phyloP scores from a whole-genome alignment of 1,140 invertebrate genomes.

The Diorhabda sublineata region DNA sequence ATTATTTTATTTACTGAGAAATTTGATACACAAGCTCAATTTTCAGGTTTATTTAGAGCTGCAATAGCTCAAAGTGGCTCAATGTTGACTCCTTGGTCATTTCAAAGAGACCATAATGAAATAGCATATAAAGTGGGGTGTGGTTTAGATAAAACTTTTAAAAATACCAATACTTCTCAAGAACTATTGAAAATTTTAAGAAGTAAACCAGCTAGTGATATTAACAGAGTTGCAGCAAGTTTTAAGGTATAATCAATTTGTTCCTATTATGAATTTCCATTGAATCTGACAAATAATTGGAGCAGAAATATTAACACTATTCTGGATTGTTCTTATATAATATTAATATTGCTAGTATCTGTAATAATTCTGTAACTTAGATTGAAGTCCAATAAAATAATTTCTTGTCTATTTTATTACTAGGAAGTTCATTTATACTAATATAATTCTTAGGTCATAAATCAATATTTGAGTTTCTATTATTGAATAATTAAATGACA shows the following conservation, averaged over 20 bases:
- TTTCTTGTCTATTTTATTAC: no score
- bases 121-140: conserved; percentile 13
- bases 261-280: not conserved
- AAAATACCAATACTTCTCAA: conserved; percentile 11
- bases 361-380: no score
- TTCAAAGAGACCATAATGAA: conserved; percentile 12
- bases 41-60: conserved; percentile 23
- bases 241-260: conserved; percentile 1
- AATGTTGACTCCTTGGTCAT: conserved; percentile 15
- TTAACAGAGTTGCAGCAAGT: conserved; percentile 12
- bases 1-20: no score
- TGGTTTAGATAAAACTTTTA: conserved; percentile 16
- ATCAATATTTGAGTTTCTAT: no score
- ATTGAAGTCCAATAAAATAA: no score
- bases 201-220: conserved; percentile 13
- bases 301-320: no score
- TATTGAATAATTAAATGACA: no score
- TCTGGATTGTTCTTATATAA: no score
- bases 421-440: no score
- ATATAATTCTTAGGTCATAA: no score
- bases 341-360: no score
- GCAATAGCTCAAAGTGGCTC: conserved; percentile 23
- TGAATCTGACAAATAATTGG: no score
- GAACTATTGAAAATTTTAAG: conserved; percentile 14
- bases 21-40: not conserved